Base-by-base conservation (phyloP, 2,888 invertebrate genomes). In the Latheticus oryzae region DNA sequence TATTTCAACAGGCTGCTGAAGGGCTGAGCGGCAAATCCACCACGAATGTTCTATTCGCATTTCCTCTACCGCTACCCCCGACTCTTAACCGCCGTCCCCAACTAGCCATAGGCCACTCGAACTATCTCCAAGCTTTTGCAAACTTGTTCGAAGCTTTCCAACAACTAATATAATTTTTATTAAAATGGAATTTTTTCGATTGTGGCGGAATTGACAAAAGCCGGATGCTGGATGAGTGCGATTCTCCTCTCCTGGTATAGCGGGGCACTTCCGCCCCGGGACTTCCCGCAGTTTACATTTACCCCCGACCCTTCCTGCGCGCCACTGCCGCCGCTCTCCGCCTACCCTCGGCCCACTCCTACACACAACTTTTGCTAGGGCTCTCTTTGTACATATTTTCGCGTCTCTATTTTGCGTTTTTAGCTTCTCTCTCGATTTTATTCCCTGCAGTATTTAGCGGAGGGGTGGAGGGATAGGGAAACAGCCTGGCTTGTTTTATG, bases 1-100 rank as follows among this genome's bases (percentile, higher is more conserved):
- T 83, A 83, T 83, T 82, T 82, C 81, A 81, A 81, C 79, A 80
- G 79, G 78, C 77, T 75, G 74, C 70, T 54, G 60, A 61, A 63
- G 62, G 61, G 58, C 61, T 51, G 57, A 48, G 26, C 11, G 13
- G n/a, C 63, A 62, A 15, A 17, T 35, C 32, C 56, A 23, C 56
- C 56, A 48, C 43, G 35, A n/a, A n/a, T n/a, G n/a, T n/a, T n/a
- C n/a, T n/a, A 19, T 17, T 50, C 47, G n/a, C n/a, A n/a, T n/a
- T n/a, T 40, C 65, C 65, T 57, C 45, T 57, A 15, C 64, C 66
- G 32, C 59, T 54, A 35, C 37, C 33, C 53, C 37, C 32, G n/a
- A 48, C 28, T 37, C 19, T 8, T 2, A 12, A 1, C 1, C 11
- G 30, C 3, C n/a, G 3, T 30, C 30, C 1, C 15, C 2, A 5